These are phyloP conservation scores for Garra rufa DNA, from an alignment of 2,113 vertebrate species.

Conservation along the genomic window DNA sequence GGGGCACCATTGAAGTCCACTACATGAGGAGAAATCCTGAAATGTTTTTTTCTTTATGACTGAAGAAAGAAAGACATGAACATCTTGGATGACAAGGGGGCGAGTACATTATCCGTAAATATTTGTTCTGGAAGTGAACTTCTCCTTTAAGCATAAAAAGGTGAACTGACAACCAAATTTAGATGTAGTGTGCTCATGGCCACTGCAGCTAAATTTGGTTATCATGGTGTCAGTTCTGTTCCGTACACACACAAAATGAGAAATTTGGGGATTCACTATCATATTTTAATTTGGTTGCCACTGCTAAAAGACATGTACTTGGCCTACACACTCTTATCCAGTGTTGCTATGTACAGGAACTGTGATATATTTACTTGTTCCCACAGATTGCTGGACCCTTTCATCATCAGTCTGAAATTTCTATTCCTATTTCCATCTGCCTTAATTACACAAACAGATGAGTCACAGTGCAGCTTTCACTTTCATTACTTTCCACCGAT, in stretches of 20 bases:
- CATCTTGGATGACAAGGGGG: too few species aligned
- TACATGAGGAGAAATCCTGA: too few species aligned
- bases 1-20: too few species aligned
- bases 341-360: background rate
- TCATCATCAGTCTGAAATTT: constrained; percentile 35
- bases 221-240: background rate
- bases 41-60: too few species aligned
- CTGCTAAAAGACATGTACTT: background rate
- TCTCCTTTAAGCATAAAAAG: background rate
- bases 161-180: background rate
- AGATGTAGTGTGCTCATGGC: too few species aligned
- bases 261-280: background rate
- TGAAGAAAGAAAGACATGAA: too few species aligned
- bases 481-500: background rate
- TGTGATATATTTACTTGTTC: constrained; percentile 23
- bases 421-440: background rate
- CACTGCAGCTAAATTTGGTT: too few species aligned
- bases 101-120: too few species aligned
- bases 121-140: too few species aligned
- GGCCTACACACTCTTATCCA: background rate
- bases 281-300: background rate
- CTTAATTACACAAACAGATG: constrained; percentile 20
- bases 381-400: constrained; percentile 39
- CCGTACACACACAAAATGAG: background rate
- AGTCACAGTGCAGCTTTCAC: background rate